Percentiles rank a stretch among this genome's conserved stretches.
phyloP scores from a whole-genome alignment of 2,888 invertebrate genomes.

The Pyralis farinalis region DNA sequence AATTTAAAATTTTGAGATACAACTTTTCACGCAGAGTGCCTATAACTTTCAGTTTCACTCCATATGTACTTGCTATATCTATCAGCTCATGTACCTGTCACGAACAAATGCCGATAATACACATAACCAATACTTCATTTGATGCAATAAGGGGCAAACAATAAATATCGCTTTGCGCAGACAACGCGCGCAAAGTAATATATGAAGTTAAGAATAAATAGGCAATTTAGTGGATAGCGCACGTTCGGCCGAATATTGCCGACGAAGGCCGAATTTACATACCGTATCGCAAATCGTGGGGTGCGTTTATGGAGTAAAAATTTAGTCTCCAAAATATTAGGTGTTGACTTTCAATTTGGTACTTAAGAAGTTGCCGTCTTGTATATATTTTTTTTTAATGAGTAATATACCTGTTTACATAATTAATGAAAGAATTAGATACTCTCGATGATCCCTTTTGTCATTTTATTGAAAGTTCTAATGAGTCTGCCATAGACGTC shows the following conservation, averaged over 20 bases:
- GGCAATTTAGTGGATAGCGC: constrained; percentile 77
- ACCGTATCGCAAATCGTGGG: constrained; percentile 76
- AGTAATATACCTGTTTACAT: too few relatives aligned
- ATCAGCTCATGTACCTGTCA: constrained; percentile 37
- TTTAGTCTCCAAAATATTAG: constrained; percentile 64
- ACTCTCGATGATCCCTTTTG: too few relatives aligned
- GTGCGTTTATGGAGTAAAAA: constrained; percentile 79
- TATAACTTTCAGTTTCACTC: too few relatives aligned
- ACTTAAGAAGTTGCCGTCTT: constrained; percentile 22
- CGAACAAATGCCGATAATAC: constrained; percentile 66
- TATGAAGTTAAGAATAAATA: constrained; percentile 82
- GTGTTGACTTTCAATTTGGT: constrained; percentile 66
- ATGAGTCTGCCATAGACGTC: too few relatives aligned
- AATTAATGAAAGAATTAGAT: too few relatives aligned
- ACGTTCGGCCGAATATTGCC: constrained; percentile 77
- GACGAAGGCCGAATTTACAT: constrained; percentile 75
- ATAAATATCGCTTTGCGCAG: constrained; percentile 80
- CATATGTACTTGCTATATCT: too few relatives aligned
- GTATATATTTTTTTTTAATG: too few relatives aligned
- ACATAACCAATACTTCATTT: constrained; percentile 76
- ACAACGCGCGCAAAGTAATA: constrained; percentile 81
- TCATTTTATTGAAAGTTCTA: too few relatives aligned
- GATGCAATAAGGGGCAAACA: constrained; percentile 79
- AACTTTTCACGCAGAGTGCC: too few relatives aligned
- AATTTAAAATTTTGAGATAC: too few relatives aligned